Conservation (phyloP, 2,797 vertebrate genomes). For the Toxotes lorentzi region DNA sequence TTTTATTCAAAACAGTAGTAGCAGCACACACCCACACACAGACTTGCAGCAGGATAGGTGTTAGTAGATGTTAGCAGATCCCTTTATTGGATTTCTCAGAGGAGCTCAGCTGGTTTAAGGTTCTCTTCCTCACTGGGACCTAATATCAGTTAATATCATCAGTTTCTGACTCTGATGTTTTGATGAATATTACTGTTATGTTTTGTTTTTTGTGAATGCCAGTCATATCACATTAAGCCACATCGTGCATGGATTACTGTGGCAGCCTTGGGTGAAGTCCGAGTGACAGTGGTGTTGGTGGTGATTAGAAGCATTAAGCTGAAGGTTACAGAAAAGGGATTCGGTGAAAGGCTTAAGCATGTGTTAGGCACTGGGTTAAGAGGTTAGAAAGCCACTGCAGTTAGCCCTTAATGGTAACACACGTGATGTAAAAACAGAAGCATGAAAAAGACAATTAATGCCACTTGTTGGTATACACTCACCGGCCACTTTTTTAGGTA, state of each 20-base stretch:
- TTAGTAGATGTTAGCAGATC: slow-evolving; percentile 55
- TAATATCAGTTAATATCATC: not conserved
- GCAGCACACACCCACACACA: slow-evolving; percentile 1
- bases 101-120: slow-evolving; percentile 55
- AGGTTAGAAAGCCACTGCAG: slow-evolving; percentile 63
- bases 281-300: slow-evolving; percentile 20
- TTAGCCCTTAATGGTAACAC: slow-evolving; percentile 28
- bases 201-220: not conserved
- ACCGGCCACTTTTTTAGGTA: too few species aligned
- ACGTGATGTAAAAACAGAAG: not conserved
- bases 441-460: slow-evolving; percentile 4
- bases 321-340: slow-evolving; percentile 60
- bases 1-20: not conserved
- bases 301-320: slow-evolving; percentile 65
- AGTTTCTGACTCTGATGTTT: slow-evolving; percentile 8
- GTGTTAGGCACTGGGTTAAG: slow-evolving; percentile 72
- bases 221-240: slow-evolving; percentile 25
- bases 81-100: slow-evolving; percentile 76
- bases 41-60: slow-evolving; percentile 49
- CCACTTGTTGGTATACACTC: not conserved
- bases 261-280: slow-evolving; percentile 26
- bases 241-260: slow-evolving; percentile 28
- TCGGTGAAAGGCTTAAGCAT: slow-evolving; percentile 48
- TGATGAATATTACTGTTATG: not conserved
- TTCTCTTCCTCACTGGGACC: slow-evolving; percentile 12